Percentiles rank a stretch among this genome's conserved stretches.
Conservation (phyloP, 2,888 invertebrate genomes). For the Gymnoscelis rufifasciata region DNA sequence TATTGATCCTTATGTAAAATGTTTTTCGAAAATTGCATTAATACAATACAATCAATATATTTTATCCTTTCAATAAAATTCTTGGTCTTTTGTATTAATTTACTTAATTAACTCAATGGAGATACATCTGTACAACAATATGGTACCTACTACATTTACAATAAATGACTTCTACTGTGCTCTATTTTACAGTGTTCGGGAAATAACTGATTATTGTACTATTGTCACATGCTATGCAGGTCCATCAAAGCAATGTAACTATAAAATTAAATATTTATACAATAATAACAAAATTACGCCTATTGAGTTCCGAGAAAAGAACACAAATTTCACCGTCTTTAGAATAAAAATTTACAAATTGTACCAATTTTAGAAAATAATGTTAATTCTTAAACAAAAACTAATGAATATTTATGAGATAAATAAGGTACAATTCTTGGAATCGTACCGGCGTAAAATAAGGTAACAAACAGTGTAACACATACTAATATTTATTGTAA, state of each 20-base stretch:
- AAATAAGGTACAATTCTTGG: constrained; percentile 59
- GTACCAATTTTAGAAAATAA: constrained; percentile 22
- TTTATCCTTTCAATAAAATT: constrained; percentile 72
- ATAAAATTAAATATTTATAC: constrained; percentile 25
- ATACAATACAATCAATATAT: constrained; percentile 71
- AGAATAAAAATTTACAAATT: constrained; percentile 9
- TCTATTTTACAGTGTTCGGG: constrained; percentile 56
- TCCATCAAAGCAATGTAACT: constrained; percentile 13
- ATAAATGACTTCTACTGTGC: constrained; percentile 44
- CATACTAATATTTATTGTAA: constrained; percentile 61
- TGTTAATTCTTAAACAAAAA: constrained; percentile 27
- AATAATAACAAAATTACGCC: constrained; percentile 27
- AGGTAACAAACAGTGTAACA: constrained; percentile 55
- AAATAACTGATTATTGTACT: constrained; percentile 16
- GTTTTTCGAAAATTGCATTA: constrained; percentile 76
- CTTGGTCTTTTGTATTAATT: constrained; percentile 68
- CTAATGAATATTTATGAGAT: constrained; percentile 43
- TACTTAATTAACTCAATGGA: constrained; percentile 61
- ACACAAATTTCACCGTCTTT: constrained; percentile 21
- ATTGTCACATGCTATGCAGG: constrained; percentile 18
- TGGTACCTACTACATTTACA: constrained; percentile 52
- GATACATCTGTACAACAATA: constrained; percentile 67
- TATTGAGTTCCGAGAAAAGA: constrained; percentile 6
- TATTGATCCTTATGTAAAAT: constrained; percentile 78
- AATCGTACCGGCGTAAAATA: constrained; percentile 57